A percentile compares a stretch with the other conserved stretches of the same genome.
These are phyloP conservation scores for Tetragnatha versicolor DNA, from an alignment of 1,140 invertebrate species.

Conservation along the genomic window DNA sequence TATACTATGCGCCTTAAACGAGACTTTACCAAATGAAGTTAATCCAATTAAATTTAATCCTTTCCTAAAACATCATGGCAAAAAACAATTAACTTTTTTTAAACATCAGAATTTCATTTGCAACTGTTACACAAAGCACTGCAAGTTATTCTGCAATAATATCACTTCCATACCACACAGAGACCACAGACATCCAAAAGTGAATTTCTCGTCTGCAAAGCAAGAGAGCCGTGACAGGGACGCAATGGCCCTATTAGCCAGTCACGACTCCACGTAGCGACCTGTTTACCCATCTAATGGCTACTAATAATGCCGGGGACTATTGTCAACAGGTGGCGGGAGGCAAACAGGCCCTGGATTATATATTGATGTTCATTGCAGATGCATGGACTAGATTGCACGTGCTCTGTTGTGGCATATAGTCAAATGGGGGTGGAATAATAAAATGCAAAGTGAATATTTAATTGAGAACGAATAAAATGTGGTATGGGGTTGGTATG, in stretches of 20 bases:
- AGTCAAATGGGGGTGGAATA: too few relatives aligned
- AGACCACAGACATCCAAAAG: neutral
- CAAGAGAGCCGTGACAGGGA: neutral
- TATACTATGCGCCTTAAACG: too few relatives aligned
- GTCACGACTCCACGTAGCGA: constrained; percentile 3
- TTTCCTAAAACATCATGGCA: too few relatives aligned
- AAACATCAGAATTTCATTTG: too few relatives aligned
- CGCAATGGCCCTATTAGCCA: constrained; percentile 16
- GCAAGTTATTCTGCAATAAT: neutral
- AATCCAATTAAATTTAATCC: too few relatives aligned
- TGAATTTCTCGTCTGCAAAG: neutral
- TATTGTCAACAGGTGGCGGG: constrained; percentile 39
- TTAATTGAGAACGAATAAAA: too few relatives aligned
- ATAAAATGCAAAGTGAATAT: too few relatives aligned
- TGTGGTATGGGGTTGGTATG: too few relatives aligned
- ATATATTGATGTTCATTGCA: constrained; percentile 31
- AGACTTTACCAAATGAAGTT: too few relatives aligned
- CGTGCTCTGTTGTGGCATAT: too few relatives aligned
- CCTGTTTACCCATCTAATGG: constrained; percentile 46
- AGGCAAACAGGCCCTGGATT: neutral
- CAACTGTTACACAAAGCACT: too few relatives aligned
- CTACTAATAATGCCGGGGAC: constrained; percentile 42
- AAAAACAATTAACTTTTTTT: too few relatives aligned
- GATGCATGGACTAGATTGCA: constrained; percentile 28
- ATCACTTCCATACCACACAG: neutral